A percentile compares a stretch with the other conserved stretches of the same genome.
Conservation (phyloP, 2,797 vertebrate species). For the Peromyscus attwateri region DNA sequence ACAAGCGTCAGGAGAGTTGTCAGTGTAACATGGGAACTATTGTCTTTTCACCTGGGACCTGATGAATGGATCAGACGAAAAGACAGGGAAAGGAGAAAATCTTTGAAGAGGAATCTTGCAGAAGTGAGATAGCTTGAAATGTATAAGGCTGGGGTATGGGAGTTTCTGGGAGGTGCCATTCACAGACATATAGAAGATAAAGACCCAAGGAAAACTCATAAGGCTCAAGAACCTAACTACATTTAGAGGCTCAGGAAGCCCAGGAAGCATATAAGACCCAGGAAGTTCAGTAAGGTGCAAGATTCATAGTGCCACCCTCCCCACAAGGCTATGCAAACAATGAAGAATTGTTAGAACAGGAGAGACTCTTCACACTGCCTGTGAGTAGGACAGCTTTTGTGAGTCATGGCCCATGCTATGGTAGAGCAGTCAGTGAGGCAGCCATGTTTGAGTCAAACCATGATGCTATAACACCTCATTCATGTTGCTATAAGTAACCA, state of each 20-base stretch:
- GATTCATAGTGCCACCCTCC: too few species aligned
- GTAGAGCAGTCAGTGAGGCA: background rate
- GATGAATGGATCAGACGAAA: background rate
- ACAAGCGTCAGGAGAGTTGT: background rate
- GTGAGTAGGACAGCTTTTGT: background rate
- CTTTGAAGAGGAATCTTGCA: background rate
- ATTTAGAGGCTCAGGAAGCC: background rate
- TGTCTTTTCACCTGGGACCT: background rate
- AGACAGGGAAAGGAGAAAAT: background rate
- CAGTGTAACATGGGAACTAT: background rate
- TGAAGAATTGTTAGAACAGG: background rate
- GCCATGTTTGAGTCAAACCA: background rate
- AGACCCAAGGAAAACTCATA: background rate
- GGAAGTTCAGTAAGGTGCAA: background rate
- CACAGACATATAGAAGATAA: background rate
- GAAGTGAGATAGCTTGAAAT: background rate
- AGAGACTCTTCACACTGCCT: background rate
- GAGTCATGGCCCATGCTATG: background rate
- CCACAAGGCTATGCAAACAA: background rate
- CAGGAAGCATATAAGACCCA: background rate
- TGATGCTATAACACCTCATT: background rate
- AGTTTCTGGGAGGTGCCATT: background rate
- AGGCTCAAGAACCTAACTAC: background rate
- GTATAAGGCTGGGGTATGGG: background rate
- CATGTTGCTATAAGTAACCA: background rate